These are phyloP conservation scores for Pseudopipra pipra DNA, from an alignment of 2,113 vertebrate genomes.

Conservation along the genomic window DNA sequence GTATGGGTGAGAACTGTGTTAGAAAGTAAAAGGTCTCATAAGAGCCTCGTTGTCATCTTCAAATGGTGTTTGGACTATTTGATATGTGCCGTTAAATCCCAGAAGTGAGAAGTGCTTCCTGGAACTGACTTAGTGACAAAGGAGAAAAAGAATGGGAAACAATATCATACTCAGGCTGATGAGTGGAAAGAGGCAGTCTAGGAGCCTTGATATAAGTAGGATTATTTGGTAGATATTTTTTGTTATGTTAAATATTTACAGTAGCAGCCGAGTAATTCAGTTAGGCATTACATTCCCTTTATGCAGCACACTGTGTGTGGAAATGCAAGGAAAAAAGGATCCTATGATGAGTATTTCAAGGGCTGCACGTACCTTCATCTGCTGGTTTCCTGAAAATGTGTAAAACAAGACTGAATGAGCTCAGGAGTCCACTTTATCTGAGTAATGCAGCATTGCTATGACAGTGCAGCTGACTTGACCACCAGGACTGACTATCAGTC, in stretches of 20 bases:
- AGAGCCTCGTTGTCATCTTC: neutral
- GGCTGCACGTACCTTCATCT: neutral
- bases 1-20: accelerated
- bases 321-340: neutral
- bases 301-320: neutral
- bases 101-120: neutral
- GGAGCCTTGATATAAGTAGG: neutral
- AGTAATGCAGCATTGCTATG: neutral
- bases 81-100: neutral
- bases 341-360: neutral
- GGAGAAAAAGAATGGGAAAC: neutral
- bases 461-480: neutral
- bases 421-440: neutral
- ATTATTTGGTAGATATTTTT: neutral
- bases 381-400: accelerated
- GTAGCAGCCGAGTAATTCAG: neutral
- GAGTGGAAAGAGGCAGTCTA: neutral
- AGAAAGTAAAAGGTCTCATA: neutral
- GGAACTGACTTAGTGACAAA: neutral
- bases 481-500: neutral
- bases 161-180: neutral
- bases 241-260: neutral
- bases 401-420: neutral
- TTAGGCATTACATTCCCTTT: neutral
- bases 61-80: neutral